A percentile compares a stretch with the other conserved stretches of the same genome.
Evolutionary conservation across 2,113 vertebrate genomes (phyloP).

Genomic region (Callospermophilus lateralis): DNA sequence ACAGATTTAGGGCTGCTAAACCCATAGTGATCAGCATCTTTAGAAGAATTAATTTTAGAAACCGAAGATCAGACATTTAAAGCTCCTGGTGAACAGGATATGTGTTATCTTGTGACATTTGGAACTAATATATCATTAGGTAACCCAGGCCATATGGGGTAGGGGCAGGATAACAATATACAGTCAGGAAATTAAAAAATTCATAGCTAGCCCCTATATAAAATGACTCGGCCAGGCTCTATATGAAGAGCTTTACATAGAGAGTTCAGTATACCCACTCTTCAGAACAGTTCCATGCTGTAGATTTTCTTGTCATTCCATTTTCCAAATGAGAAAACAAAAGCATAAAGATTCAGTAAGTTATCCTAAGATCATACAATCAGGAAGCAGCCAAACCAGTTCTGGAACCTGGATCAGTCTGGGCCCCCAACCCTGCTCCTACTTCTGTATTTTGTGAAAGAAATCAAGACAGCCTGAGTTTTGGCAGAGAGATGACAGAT

Average conservation of each 20-base stretch:
- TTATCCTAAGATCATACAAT: background rate
- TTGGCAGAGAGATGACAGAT: background rate
- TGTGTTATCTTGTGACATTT: background rate
- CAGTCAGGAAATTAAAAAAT: background rate
- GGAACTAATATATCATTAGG: background rate
- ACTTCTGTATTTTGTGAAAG: background rate
- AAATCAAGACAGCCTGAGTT: background rate
- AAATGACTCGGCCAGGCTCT: background rate
- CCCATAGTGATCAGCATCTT: background rate
- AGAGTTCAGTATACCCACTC: background rate
- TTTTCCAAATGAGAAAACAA: background rate
- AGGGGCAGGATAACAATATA: background rate
- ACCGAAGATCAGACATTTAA: background rate
- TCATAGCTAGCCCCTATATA: background rate
- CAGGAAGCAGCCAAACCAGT: background rate
- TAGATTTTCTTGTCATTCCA: fast-evolving
- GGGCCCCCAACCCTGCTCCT: background rate
- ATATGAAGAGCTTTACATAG: background rate
- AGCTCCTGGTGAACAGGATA: background rate
- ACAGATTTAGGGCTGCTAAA: background rate
- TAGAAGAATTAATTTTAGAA: conserved; percentile 60
- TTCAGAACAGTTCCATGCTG: fast-evolving
- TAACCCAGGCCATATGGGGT: background rate
- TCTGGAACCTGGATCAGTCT: fast-evolving
- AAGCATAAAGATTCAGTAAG: background rate